Conservation (phyloP, 2,888 invertebrate genomes). For the Uropetala carovei region DNA sequence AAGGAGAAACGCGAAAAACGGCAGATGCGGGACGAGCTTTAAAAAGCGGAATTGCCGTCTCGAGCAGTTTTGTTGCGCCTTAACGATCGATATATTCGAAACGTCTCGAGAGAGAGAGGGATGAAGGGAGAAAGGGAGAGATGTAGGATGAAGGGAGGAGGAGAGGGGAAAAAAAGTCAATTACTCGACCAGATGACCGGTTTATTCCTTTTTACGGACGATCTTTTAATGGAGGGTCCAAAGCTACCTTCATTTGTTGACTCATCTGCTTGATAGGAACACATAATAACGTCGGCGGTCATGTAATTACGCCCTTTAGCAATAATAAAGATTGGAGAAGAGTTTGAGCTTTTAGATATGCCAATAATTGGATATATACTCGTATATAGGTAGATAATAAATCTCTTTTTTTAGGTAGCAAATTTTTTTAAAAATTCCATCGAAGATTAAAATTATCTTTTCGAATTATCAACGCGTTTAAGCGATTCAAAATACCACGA, state of each 20-base stretch:
- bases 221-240: not conserved
- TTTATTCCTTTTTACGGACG: not conserved
- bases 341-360: no score
- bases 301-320: not conserved
- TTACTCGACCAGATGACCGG: not conserved
- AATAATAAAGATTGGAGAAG: not conserved
- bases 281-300: not conserved
- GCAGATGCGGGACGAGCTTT: not conserved
- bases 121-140: not conserved
- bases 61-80: no score
- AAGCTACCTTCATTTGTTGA: not conserved
- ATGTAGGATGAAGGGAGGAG: not conserved
- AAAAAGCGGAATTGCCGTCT: not conserved
- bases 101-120: no score
- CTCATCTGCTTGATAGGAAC: not conserved
- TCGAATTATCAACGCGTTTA: no score
- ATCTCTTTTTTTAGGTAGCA: no score
- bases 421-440: no score
- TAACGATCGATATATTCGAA: no score
- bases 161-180: not conserved
- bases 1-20: conserved; percentile 4
- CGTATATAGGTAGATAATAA: no score
- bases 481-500: no score
- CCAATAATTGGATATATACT: no score
- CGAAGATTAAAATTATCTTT: no score